Percentiles rank a stretch among this genome's conserved stretches.
phyloP scores from a whole-genome alignment of 2,797 vertebrate genomes.

The Gallinago solitaria region DNA sequence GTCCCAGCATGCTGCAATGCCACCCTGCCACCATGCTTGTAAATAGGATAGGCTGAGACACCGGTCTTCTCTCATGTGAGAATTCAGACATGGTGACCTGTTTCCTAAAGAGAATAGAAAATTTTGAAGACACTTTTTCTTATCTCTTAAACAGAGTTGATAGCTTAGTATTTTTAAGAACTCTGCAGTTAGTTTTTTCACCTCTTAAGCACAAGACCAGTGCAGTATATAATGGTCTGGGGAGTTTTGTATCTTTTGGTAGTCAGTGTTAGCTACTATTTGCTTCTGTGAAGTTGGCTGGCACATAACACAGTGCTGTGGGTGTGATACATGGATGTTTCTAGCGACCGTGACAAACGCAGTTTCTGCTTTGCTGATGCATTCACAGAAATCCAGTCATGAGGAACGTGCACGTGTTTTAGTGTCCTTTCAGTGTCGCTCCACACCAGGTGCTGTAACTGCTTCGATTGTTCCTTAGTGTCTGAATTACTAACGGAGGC shows the following conservation, averaged over 20 bases:
- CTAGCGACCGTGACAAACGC: fast-evolving
- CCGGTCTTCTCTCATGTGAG: not conserved
- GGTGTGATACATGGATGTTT: not conserved
- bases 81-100: fast-evolving
- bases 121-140: not conserved
- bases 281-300: not conserved
- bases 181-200: not conserved
- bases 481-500: not conserved
- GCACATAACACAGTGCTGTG: not conserved
- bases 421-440: not conserved
- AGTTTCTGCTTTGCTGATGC: slow-evolving; percentile 14
- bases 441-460: not conserved
- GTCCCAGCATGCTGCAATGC: not conserved
- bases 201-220: not conserved
- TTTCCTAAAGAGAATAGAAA: not conserved
- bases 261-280: not conserved
- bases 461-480: not conserved
- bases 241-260: not conserved
- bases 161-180: not conserved
- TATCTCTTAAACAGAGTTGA: not conserved
- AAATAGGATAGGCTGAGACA: not conserved
- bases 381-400: not conserved
- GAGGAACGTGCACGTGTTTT: not conserved
- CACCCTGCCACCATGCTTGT: not conserved
- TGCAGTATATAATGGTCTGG: not conserved